These are phyloP conservation scores for Neostethus bicornis DNA, from an alignment of 2,797 vertebrate genomes.

Conservation along the genomic window DNA sequence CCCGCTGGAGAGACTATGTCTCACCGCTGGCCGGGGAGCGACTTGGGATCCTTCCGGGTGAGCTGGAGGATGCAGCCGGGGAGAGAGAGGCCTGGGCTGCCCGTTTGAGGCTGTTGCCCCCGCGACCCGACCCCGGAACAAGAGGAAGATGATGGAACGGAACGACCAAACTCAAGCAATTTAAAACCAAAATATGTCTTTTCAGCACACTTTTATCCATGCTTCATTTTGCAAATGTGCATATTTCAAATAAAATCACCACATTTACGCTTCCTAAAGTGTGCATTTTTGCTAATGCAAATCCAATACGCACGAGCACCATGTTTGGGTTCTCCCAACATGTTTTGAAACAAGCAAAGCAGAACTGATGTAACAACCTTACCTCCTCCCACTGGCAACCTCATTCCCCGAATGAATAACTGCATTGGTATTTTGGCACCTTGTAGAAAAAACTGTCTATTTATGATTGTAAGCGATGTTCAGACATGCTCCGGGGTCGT, in stretches of 20 bases:
- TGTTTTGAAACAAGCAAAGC: constrained; percentile 40
- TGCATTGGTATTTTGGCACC: constrained; percentile 10
- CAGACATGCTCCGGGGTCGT: constrained; percentile 11
- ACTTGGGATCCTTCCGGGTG: too few species aligned
- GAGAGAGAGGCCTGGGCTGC: too few species aligned
- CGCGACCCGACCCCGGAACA: too few species aligned
- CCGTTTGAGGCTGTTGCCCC: too few species aligned
- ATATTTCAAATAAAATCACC: neutral
- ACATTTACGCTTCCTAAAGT: constrained; percentile 1
- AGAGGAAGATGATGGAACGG: too few species aligned
- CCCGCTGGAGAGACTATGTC: too few species aligned
- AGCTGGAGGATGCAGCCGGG: too few species aligned
- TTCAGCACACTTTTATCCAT: too few species aligned
- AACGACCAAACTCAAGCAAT: too few species aligned
- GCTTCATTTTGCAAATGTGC: neutral
- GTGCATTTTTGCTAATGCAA: neutral
- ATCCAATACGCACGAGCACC: constrained; percentile 8
- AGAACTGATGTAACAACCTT: neutral
- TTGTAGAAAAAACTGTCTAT: constrained; percentile 5
- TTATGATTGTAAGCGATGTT: constrained; percentile 3
- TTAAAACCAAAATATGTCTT: too few species aligned
- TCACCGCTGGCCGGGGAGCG: too few species aligned
- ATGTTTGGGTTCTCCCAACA: constrained; percentile 32
- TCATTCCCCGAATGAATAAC: neutral
- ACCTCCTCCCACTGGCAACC: neutral